Conservation (phyloP, 2,888 invertebrate genomes). For the Tachystola acroxantha region DNA sequence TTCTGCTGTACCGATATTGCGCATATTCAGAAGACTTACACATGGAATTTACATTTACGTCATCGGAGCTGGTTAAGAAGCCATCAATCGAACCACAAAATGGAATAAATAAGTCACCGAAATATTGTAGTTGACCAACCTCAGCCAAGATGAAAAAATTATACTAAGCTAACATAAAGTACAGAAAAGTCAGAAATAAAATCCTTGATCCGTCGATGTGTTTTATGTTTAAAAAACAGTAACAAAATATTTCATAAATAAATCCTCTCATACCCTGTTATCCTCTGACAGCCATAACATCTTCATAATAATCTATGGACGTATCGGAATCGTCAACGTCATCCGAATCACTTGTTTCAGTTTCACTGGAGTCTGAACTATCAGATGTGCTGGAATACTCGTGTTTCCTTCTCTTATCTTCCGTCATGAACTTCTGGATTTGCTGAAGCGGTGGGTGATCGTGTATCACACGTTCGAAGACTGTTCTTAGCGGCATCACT, state of each 20-base stretch:
- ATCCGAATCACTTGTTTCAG: slow-evolving; percentile 13
- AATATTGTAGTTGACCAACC: no score
- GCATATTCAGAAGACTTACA: background rate
- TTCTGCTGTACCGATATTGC: background rate
- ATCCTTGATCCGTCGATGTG: no score
- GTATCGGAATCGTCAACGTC: slow-evolving; percentile 12
- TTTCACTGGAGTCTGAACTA: background rate
- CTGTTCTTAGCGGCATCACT: slow-evolving; percentile 19
- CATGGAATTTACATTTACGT: background rate
- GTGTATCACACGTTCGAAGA: slow-evolving; percentile 52
- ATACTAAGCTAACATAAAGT: no score
- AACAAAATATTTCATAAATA: no score
- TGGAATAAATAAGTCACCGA: no score
- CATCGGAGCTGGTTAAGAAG: background rate
- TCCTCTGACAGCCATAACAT: slow-evolving; percentile 16
- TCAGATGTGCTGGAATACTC: background rate
- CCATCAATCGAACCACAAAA: background rate
- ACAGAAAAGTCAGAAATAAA: no score
- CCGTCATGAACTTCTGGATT: slow-evolving; percentile 34
- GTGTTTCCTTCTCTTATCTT: slow-evolving; percentile 19
- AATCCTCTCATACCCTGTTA: no score
- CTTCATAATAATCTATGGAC: slow-evolving; percentile 22
- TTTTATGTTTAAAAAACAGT: no score
- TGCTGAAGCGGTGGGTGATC: slow-evolving; percentile 47
- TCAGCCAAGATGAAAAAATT: no score